These are phyloP conservation scores for Morelia viridis DNA, from an alignment of 2,797 vertebrate genomes.

Conservation along the genomic window DNA sequence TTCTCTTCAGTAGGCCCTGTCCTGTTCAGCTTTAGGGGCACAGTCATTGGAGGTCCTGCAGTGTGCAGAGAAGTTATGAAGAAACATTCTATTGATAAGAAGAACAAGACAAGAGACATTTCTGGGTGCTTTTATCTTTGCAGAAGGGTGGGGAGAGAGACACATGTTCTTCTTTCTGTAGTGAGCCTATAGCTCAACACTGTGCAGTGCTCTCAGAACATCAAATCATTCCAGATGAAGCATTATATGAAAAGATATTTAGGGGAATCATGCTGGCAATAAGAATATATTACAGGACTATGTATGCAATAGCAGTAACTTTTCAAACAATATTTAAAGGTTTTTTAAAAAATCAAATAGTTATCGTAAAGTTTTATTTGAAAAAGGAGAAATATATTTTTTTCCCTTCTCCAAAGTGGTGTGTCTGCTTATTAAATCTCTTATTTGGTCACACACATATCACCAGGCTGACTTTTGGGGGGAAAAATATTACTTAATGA, in stretches of 20 bases:
- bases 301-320: slow-evolving; percentile 42
- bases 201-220: slow-evolving; percentile 57
- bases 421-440: slow-evolving; percentile 34
- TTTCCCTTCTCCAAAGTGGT: slow-evolving; percentile 1
- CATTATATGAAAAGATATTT: slow-evolving; percentile 37
- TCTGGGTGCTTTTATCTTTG: slow-evolving; percentile 33
- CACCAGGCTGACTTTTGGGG: not conserved
- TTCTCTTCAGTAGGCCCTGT: slow-evolving; percentile 19
- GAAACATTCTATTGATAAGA: slow-evolving; percentile 46
- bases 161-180: slow-evolving; percentile 44
- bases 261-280: slow-evolving; percentile 43
- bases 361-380: slow-evolving; percentile 47
- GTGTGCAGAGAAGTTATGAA: slow-evolving; percentile 45
- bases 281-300: slow-evolving; percentile 61
- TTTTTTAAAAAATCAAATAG: slow-evolving; percentile 32
- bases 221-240: slow-evolving; percentile 59
- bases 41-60: slow-evolving; percentile 18
- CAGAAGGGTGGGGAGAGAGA: slow-evolving; percentile 45
- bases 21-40: not conserved
- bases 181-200: slow-evolving; percentile 51
- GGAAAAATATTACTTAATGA: not conserved
- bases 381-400: slow-evolving; percentile 32
- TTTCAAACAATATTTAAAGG: slow-evolving; percentile 32
- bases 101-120: slow-evolving; percentile 55
- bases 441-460: slow-evolving; percentile 34